Percentiles rank a stretch among this genome's conserved stretches.
phyloP scores from a whole-genome alignment of 2,113 vertebrate genomes.

The Elaphurus davidianus region DNA sequence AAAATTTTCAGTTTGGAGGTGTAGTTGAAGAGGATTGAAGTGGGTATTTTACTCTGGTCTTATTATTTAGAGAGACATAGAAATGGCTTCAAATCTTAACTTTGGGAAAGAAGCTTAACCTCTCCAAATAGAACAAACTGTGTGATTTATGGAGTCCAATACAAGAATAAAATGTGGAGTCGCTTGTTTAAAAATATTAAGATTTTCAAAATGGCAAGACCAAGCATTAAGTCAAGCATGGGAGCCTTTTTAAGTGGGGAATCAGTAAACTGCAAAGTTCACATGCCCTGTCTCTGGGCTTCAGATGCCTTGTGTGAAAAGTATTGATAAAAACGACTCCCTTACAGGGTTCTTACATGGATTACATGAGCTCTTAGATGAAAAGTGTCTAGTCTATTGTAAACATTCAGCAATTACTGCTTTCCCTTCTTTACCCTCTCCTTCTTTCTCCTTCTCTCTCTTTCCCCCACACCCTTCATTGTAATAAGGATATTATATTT shows the following conservation, averaged over 20 bases:
- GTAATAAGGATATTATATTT: background rate
- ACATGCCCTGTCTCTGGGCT: background rate
- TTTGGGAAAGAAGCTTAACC: background rate
- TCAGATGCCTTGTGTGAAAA: background rate
- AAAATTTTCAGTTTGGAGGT: background rate
- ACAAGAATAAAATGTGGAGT: background rate
- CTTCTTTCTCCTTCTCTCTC: background rate
- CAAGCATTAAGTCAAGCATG: background rate
- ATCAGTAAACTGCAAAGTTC: background rate
- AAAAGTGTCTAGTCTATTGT: background rate
- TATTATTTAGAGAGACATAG: background rate
- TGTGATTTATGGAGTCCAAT: background rate
- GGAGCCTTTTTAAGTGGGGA: background rate
- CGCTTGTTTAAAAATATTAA: background rate
- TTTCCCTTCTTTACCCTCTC: background rate
- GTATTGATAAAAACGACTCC: background rate
- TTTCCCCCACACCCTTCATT: background rate
- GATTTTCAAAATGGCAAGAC: background rate
- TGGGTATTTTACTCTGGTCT: background rate
- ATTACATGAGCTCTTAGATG: background rate
- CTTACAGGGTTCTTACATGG: background rate
- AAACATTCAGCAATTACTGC: background rate
- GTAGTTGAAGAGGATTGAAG: background rate
- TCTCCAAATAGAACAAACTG: background rate
- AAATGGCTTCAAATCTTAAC: background rate